Conservation (phyloP, 2,113 vertebrate genomes). For the Podarcis cretensis region DNA sequence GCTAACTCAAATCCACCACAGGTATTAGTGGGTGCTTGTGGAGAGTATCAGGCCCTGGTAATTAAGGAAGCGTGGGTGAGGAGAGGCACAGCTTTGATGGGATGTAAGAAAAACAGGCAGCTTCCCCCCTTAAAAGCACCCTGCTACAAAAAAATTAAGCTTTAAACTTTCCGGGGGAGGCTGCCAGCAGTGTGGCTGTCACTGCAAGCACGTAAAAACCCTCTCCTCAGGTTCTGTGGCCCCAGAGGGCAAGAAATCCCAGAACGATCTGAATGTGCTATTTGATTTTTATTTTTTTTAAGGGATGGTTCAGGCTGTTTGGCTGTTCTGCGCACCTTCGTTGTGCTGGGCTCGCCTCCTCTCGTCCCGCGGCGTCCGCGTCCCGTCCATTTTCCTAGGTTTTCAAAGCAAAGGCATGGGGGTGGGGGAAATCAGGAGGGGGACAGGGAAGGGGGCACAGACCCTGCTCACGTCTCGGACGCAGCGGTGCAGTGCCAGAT, state of each 20-base stretch:
- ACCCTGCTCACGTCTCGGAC: not conserved
- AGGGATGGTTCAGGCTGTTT: no score
- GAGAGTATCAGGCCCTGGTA: not conserved
- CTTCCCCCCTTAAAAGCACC: no score
- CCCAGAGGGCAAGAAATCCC: not conserved
- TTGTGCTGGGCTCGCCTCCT: constrained; percentile 92
- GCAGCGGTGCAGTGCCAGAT: not conserved
- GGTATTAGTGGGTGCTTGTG: not conserved
- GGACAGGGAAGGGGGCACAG: no score
- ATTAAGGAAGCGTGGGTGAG: not conserved
- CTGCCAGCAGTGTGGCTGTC: not conserved
- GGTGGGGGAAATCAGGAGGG: not conserved
- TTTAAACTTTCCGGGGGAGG: not conserved
- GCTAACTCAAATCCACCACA: not conserved
- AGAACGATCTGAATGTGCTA: no score
- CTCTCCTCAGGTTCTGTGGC: not conserved
- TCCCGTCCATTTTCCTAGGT: constrained; percentile 87
- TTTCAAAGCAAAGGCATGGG: not conserved
- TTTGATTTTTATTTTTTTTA: no score
- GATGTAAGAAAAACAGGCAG: no score
- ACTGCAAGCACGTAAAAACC: not conserved
- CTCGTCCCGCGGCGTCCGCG: constrained; percentile 87
- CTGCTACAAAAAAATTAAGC: no score
- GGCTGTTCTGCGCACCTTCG: constrained; percentile 77
- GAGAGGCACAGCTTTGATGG: not conserved